Conservation (phyloP, 64 coral and sea anemone species). For the Cladopsammia gracilis region DNA sequence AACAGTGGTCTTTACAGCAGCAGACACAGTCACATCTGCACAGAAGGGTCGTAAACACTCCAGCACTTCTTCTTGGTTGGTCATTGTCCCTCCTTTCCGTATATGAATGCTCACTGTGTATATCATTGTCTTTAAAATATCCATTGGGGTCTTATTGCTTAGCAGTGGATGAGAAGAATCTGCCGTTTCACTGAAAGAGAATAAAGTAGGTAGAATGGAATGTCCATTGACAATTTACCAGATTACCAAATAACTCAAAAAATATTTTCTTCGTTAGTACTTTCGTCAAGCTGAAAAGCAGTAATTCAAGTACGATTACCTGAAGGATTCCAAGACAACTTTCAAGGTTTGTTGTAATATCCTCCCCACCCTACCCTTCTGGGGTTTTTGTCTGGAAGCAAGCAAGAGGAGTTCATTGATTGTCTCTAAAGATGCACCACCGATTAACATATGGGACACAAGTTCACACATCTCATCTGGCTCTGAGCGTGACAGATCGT, state of each 20-base stretch:
- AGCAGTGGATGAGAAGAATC: background rate
- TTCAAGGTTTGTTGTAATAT: constrained; percentile 70
- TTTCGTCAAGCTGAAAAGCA: too few relatives aligned
- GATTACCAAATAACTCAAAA: too few relatives aligned
- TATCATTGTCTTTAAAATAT: constrained; percentile 54
- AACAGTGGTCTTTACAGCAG: constrained; percentile 78
- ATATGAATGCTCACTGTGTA: constrained; percentile 53
- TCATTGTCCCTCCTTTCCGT: constrained; percentile 56
- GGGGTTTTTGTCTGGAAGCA: constrained; percentile 71
- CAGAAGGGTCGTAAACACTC: constrained; percentile 85
- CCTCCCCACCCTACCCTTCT: constrained; percentile 64
- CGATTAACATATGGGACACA: constrained; percentile 63
- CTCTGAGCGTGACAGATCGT: constrained; percentile 86
- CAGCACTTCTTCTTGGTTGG: constrained; percentile 84
- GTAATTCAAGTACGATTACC: constrained; percentile 30
- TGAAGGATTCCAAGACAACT: constrained; percentile 64
- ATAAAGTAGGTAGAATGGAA: too few relatives aligned
- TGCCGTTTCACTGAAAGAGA: background rate
- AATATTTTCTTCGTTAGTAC: too few relatives aligned
- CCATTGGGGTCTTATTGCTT: constrained; percentile 13
- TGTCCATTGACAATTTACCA: too few relatives aligned
- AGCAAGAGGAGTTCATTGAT: constrained; percentile 72
- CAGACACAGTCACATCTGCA: constrained; percentile 76
- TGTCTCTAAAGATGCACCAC: constrained; percentile 71
- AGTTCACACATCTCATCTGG: constrained; percentile 74